Base-by-base conservation (phyloP, 2,113 vertebrate genomes). In the Garra rufa region DNA sequence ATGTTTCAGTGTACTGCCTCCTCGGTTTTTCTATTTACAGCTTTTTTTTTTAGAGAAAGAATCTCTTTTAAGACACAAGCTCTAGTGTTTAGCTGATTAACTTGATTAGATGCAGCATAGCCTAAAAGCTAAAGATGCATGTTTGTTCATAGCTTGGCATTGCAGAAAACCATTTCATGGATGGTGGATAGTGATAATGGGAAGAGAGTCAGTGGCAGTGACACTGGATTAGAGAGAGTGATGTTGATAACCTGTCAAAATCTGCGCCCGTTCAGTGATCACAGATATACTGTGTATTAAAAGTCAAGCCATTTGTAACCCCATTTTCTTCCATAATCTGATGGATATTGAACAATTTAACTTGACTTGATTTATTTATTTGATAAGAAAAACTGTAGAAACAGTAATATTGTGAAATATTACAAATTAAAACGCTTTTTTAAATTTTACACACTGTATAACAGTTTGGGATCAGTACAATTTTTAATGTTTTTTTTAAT, bases 131-230 rank as follows among this genome's bases (percentile, higher is more conserved):
- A 84, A 21, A 10, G 24, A 11, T 63, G 71, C 44, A 30, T 74
- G 76, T 76, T 65, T 69, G 55, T 61, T 80, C 14, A 59, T 80
- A 63, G 41, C 28, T 65, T 24, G 59, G 38, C 38, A 43, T 34
- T 48, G 14, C 63, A 74, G 48, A 76, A 81, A 77, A 50, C 52
- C 44, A 57, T 84, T 88, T 74, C 52, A 77, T 77, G 65, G 55
- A 38, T 78, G 74, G 75, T 43, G 30, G 19, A 46, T 19, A 67
- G 52, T 71, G 65, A 77, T 67, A 73, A 63, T 84, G 24, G 28
- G 63, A 86, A 61, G 61, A 76, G 24, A 24, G 11, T 48, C 26
- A 77, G 15, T 30, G 43, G 4, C 28, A 28, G 11, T 77, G 21
- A 59, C 24, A 28, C 15, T 15, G 46, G 28, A 34, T 70, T 38